Evolutionary conservation across 2,888 invertebrate genomes (phyloP).

Genomic region (Chironomus riparius): DNA sequence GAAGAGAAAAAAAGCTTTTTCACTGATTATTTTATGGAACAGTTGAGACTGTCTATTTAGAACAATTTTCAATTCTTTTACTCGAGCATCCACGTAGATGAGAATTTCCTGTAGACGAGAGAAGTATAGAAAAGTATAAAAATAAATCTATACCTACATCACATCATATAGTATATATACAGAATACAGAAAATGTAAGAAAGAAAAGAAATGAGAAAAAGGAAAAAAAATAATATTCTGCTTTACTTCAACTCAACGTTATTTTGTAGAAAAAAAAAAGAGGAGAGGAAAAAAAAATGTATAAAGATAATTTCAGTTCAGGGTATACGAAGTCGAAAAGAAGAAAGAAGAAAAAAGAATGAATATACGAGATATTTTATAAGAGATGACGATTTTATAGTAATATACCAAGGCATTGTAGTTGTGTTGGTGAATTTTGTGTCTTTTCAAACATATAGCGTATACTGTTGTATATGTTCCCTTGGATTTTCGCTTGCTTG

Average conservation of each 20-base stretch:
- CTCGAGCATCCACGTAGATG: not conserved
- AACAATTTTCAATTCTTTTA: not conserved
- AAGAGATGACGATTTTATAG: conserved; percentile 27
- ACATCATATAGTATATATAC: not conserved
- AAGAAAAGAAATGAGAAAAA: conserved; percentile 13
- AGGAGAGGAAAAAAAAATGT: not conserved
- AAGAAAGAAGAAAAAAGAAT: conserved; percentile 20
- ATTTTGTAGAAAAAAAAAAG: not conserved
- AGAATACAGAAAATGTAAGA: conserved; percentile 14
- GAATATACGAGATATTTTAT: conserved; percentile 27
- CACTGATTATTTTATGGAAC: conserved; percentile 1
- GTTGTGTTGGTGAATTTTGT: conserved; percentile 11
- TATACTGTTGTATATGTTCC: conserved; percentile 21
- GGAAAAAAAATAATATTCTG: not conserved
- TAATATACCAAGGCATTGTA: conserved; percentile 4
- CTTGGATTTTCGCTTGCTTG: conserved; percentile 28
- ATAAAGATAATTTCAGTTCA: conserved; percentile 21
- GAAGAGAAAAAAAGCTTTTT: conserved; percentile 3
- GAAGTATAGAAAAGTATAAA: conserved; percentile 20
- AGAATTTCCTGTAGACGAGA: conserved; percentile 23
- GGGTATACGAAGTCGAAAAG: conserved; percentile 18
- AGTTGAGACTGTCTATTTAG: not conserved
- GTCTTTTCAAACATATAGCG: conserved; percentile 18
- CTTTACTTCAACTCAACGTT: not conserved
- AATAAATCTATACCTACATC: conserved; percentile 26